Evolutionary conservation across 1,140 invertebrate species (phyloP), one percentile per base, ranked within the genome.

Genomic region (Papilio helenus): DNA sequence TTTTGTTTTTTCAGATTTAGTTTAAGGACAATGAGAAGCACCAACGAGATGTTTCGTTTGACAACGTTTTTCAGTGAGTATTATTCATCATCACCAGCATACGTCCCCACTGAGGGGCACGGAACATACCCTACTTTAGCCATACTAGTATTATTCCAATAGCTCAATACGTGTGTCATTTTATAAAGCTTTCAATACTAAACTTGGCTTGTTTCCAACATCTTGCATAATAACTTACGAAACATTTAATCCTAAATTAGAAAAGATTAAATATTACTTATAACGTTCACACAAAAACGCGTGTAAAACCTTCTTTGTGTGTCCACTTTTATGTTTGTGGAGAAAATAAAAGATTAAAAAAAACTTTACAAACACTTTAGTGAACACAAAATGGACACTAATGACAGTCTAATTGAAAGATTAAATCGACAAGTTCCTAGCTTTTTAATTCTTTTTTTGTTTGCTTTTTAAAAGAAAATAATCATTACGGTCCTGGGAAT

Each of bases 1-100:
- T n/a, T 79, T 74, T 86, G 1, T 85, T 83, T 81, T 92, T 89
- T 20, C 90, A 92, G 91, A 83, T 89, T 89, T 90, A 92, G 88
- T 86, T 88, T 88, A 87, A 87, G 82, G 72, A 72, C 76, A 72
- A 74, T 74, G 44, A 80, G 80, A 82, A 88, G 87, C 90, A 91
- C 90, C 90, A 87, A 88, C 90, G 89, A 65, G 84, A 93, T 93
- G 92, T 87, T 89, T 82, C 91, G 89, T 92, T 92, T 91, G 88
- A 89, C 88, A 88, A 89, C 87, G 81, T 93, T 93, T 88, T 90
- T 84, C 82, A 84, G 92, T 93, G 85, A 93, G 92, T 92, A 87
- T 81, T 49, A 26, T 5, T 58, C 29, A 39, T 39, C 7, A 39
- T 39, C 34, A 39, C 0, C 34, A 39, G 0, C 4, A 4, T 34